A percentile compares a stretch with the other conserved stretches of the same genome.
Conservation (phyloP, 2,888 invertebrate genomes). For the Acanthococcus lagerstroemiae region DNA sequence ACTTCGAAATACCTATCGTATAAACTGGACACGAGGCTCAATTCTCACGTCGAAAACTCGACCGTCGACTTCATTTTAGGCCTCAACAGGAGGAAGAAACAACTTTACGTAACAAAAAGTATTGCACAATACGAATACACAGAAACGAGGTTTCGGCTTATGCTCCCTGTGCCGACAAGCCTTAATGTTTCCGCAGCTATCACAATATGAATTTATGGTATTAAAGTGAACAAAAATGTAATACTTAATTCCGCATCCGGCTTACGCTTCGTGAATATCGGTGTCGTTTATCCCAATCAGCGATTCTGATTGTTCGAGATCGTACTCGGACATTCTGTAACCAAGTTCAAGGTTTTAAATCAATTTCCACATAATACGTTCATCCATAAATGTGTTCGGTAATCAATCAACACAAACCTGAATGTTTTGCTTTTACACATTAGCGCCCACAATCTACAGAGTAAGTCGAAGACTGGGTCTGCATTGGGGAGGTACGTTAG, state of each 20-base stretch:
- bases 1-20: too few species aligned
- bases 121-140: too few species aligned
- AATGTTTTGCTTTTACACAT: constrained; percentile 9
- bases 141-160: too few species aligned
- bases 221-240: neutral
- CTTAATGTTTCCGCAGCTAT: neutral
- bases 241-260: neutral
- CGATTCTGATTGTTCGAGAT: constrained; percentile 30
- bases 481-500: constrained; percentile 14
- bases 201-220: neutral
- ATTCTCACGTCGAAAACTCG: too few species aligned
- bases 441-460: constrained; percentile 7
- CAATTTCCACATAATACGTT: neutral
- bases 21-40: too few species aligned
- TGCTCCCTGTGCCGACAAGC: too few species aligned
- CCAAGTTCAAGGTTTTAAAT: neutral
- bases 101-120: too few species aligned
- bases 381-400: neutral
- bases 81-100: too few species aligned
- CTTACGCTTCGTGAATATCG: constrained; percentile 28
- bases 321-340: constrained; percentile 24
- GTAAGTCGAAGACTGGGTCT: constrained; percentile 13
- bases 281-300: constrained; percentile 17
- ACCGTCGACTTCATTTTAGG: too few species aligned
- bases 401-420: neutral